Base-by-base conservation (phyloP, 2,888 invertebrate genomes). In the Gryllus longicercus region DNA sequence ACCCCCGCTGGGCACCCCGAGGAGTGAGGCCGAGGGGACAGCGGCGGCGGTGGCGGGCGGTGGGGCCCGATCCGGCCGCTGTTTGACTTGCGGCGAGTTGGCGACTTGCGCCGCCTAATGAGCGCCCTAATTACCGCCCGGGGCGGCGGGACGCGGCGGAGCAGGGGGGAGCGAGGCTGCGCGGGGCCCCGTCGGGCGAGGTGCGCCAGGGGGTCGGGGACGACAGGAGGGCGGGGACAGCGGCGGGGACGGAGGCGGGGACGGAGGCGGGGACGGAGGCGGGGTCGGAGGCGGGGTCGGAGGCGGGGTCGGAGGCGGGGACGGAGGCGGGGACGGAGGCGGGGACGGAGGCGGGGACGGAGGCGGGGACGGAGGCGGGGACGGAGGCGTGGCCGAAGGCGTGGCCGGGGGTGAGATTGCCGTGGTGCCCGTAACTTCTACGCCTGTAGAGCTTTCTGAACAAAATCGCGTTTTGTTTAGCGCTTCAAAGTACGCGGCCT, bases 61-160 rank as follows among this genome's bases (percentile, higher is more conserved):
- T 2, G 14, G 14, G 63, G 63, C 63, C 63, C 63, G 63, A 63
- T 63, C 63, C 63, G 63, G 63, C 63, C 63, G 63, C 63, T 63
- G 63, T 63, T 63, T 63, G 63, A 63, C 63, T 63, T 63, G 63
- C 63, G 63, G 63, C 63, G 63, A 63, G 63, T 63, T 63, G 63
- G 63, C 63, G 63, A 63, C 63, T 63, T 63, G 63, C 63, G 63
- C 63, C 63, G 18, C 63, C 63, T 63, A 63, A 63, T 63, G 63
- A 63, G 63, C 63, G 63, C 63, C 63, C 63, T 63, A 63, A 63
- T 63, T 63, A 63, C 63, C 63, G 63, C 63, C 63, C 16, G 63
- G 18, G 63, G 63, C 16, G 14, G 63, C 16, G 16, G 63, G 63
- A 18, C 16, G 63, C 18, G 63, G 63, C 63, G 14, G 14, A 3